Percentiles rank a stretch among this genome's conserved stretches.
These are phyloP conservation scores for Gryllus bimaculatus DNA, from an alignment of 1,140 invertebrate species.

Conservation along the genomic window DNA sequence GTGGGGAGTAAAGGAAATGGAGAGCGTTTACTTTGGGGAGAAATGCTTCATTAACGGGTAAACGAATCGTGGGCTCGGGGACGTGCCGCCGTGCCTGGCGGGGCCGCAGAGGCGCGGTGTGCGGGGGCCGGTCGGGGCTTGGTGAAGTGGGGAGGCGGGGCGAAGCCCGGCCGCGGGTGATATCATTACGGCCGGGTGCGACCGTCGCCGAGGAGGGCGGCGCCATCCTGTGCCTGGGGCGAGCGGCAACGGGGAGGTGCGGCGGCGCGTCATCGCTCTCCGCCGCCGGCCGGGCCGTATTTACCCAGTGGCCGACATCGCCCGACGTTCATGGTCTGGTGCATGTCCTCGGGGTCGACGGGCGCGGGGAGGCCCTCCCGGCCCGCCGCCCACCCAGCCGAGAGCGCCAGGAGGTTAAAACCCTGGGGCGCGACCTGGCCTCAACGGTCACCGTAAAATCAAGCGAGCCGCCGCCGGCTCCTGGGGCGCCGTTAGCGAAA, in stretches of 20 bases:
- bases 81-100: too few relatives aligned
- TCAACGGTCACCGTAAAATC: conserved; percentile 17
- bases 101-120: too few relatives aligned
- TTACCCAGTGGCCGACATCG: conserved; percentile 11
- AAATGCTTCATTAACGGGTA: too few relatives aligned
- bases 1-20: too few relatives aligned
- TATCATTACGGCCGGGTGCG: conserved; percentile 8
- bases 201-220: not conserved
- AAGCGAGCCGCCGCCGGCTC: conserved; percentile 13
- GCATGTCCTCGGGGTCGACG: not conserved
- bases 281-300: too few relatives aligned
- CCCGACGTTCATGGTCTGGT: conserved; percentile 7
- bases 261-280: not conserved
- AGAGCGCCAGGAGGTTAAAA: conserved; percentile 8
- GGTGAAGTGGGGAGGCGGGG: too few relatives aligned
- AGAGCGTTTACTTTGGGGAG: too few relatives aligned
- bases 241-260: too few relatives aligned
- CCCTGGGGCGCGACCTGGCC: conserved; percentile 14
- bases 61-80: too few relatives aligned
- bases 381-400: not conserved
- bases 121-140: not conserved
- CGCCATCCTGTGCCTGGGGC: not conserved
- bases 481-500: not conserved
- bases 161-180: not conserved
- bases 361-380: not conserved